Conservation (phyloP, 2,888 invertebrate genomes). For the Oxyscelio sp. region DNA sequence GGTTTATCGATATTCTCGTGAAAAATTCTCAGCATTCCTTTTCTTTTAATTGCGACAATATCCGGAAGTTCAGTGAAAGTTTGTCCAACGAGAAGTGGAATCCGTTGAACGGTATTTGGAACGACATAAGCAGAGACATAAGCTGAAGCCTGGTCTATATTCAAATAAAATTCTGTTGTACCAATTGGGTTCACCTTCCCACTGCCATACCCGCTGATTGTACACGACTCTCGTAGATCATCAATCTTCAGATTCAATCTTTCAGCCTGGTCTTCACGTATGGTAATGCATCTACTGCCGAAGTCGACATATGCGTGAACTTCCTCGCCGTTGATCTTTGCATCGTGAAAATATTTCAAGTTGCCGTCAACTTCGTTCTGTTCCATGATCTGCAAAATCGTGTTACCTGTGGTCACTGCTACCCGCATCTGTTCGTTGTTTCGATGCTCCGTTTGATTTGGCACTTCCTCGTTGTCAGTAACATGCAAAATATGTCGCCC, state of each 20-base stretch:
- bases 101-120: neutral
- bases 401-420: no score
- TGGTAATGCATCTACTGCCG: constrained; percentile 5
- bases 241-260: no score
- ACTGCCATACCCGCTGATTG: neutral
- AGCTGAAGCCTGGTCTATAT: neutral
- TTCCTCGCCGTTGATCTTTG: neutral
- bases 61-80: constrained; percentile 1
- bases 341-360: constrained; percentile 4
- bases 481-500: no score
- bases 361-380: no score
- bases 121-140: neutral
- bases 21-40: neutral
- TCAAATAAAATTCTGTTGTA: neutral
- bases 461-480: no score
- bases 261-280: neutral
- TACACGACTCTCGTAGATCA: no score
- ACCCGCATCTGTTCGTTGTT: no score
- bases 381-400: no score
- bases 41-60: neutral
- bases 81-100: constrained; percentile 6
- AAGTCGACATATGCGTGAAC: neutral
- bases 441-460: no score
- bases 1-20: neutral
- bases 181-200: neutral